Base-by-base conservation (phyloP, 2,113 vertebrate genomes). In the Siphamia tubifer region DNA sequence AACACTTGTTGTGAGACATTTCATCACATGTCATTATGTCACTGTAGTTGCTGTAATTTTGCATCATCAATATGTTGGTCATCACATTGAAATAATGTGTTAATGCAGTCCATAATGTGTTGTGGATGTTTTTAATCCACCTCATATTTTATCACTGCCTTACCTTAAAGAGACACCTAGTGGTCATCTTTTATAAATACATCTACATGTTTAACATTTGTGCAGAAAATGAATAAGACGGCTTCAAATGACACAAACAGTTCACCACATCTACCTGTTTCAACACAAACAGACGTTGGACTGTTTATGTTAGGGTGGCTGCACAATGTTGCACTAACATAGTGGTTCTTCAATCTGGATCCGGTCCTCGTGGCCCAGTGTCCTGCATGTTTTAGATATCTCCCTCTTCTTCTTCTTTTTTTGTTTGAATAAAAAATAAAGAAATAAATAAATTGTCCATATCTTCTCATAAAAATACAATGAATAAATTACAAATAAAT, bases 201-300 rank as follows among this genome's bases (percentile, higher is more conserved):
- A n/a, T 34, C 43, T n/a, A 20, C 52, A 25, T 17, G 0, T 42
- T 42, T 6, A 47, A 25, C 15, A 27, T 1, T 15, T 8, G 1
- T 28, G 3, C 12, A 23, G 21, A 16, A 6, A 60, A n/a, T n/a
- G n/a, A 52, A 54, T 42, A 4, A 43, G 8, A 39, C 24, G 47
- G 39, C 2, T 5, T 13, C 34, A 73, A 13, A 35, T 21, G 6
- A 48, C 23, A 51, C 17, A 52, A 13, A 52, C 20, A 56, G 8
- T 23, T 38, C 19, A 43, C 3, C 42, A 79, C 21, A 28, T 57
- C 11, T 9, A 31, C 28, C 34, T 36, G 32, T 58, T 42, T 42
- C 11, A 55, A 34, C 48, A 52, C 43, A 65, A 62, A 60, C 36
- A 58, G 27, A 69, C 6, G 25, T 5, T 44, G 4, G 8, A 47